Base-by-base conservation (phyloP, 2,888 invertebrate genomes). In the Eupithecia dodoneata region DNA sequence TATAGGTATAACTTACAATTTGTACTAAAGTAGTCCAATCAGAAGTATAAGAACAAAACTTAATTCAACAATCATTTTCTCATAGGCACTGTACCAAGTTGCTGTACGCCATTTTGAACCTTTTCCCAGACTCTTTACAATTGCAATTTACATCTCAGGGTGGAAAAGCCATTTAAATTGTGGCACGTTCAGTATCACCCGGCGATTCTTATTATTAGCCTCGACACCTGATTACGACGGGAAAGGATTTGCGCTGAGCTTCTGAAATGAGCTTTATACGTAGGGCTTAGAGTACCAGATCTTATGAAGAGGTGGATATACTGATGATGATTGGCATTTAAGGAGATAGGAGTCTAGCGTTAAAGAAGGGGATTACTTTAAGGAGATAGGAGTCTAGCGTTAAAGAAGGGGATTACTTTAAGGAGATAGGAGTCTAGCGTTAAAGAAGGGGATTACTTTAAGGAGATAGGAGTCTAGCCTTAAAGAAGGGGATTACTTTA, bases 191-290 rank as follows among this genome's bases (percentile, higher is more conserved):
- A 59, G 70, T 74, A 73, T 72, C 75, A 71, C 76, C 79, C 80
- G 83, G 82, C 84, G 83, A 85, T 86, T 84, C 85, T 81, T 87
- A 87, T 87, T 88, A 87, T 87, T 87, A 83, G 83, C 82, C 79
- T 79, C 85, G 85, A 83, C 83, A 85, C 85, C 87, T 88, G 87
- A 88, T 87, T 88, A 87, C 82, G 45, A 42, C 69, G 69, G 13
- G 45, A 45, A 10, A 69, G 44, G 69, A 42, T 44, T 69, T 69
- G n/a, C 44, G 18, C 69, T 69, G 45, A 69, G 69, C 69, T 42
- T 69, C 44, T 69, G n/a, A 69, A 69, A 69, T 69, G n/a, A 69
- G 45, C 69, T 69, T 69, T 44, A 69, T 42, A n/a, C n/a, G 13
- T 69, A 45, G 6, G 15, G 0, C 13, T 42, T 42, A 66, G 66